Conservation (phyloP, 2,113 vertebrate species). For the Serilophus lunatus region DNA sequence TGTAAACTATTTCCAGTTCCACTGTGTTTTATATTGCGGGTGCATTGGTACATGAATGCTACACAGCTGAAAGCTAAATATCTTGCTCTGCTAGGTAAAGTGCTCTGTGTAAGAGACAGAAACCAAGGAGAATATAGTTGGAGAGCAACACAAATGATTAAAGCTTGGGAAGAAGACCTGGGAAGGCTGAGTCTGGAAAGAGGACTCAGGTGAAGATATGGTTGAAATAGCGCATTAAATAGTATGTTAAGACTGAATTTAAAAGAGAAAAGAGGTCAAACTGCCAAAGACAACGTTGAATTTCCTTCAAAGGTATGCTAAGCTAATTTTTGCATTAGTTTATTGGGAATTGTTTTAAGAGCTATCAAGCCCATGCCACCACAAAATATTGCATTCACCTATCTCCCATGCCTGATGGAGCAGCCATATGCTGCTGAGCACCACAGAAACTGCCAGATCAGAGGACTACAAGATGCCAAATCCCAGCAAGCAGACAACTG, state of each 20-base stretch:
- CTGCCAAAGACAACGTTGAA: background rate
- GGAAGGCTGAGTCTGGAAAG: background rate
- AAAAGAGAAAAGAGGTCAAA: background rate
- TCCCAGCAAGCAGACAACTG: background rate
- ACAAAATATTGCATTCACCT: background rate
- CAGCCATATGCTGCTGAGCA: background rate
- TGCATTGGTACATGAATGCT: background rate
- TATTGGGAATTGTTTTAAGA: background rate
- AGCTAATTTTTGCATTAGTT: background rate
- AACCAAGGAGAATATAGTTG: background rate
- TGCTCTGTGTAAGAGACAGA: background rate
- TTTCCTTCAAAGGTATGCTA: background rate
- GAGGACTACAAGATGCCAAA: background rate
- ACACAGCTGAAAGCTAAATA: constrained; percentile 21
- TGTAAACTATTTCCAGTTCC: constrained; percentile 32
- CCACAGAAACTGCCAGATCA: background rate
- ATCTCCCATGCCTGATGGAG: background rate
- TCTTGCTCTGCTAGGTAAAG: background rate
- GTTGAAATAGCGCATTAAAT: background rate
- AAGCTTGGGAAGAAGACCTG: background rate
- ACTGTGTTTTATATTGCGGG: background rate
- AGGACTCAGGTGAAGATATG: background rate
- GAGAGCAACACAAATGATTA: background rate
- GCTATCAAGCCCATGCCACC: background rate
- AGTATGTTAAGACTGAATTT: background rate